Conservation (phyloP, 2,113 vertebrate genomes). For the Caloenas nicobarica region DNA sequence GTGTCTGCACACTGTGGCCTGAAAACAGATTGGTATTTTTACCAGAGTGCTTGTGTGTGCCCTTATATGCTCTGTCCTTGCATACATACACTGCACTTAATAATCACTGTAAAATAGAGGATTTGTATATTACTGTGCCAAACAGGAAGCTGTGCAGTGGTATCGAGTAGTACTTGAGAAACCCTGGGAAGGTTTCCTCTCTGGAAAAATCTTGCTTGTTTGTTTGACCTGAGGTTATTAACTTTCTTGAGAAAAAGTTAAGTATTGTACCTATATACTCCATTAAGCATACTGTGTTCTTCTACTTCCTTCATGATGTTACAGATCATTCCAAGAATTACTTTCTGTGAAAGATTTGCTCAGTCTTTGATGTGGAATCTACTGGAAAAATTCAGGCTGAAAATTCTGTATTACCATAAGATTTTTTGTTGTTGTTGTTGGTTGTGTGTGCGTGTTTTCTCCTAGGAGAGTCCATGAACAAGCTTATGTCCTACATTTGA, state of each 20-base stretch:
- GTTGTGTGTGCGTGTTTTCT: background rate
- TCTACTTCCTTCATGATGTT: background rate
- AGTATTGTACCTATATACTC: background rate
- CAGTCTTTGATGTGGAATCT: background rate
- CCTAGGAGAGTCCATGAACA: background rate
- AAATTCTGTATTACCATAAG: background rate
- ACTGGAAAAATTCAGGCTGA: slow-evolving; percentile 24
- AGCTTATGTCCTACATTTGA: slow-evolving; percentile 6
- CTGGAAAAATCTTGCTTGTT: background rate
- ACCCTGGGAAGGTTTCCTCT: background rate
- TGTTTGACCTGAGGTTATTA: background rate
- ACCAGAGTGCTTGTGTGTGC: fast-evolving
- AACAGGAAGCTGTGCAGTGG: background rate
- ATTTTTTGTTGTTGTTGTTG: background rate
- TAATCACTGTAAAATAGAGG: background rate
- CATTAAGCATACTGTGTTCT: background rate
- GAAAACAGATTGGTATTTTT: background rate
- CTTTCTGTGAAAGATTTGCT: background rate
- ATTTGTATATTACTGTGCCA: background rate
- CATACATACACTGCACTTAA: background rate
- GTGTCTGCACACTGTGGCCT: background rate
- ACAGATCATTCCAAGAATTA: background rate
- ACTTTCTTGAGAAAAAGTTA: slow-evolving; percentile 15
- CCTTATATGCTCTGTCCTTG: background rate
- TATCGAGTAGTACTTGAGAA: background rate